phyloP scores from a whole-genome alignment of 2,888 invertebrate species.

The Nymphalis polychloros region DNA sequence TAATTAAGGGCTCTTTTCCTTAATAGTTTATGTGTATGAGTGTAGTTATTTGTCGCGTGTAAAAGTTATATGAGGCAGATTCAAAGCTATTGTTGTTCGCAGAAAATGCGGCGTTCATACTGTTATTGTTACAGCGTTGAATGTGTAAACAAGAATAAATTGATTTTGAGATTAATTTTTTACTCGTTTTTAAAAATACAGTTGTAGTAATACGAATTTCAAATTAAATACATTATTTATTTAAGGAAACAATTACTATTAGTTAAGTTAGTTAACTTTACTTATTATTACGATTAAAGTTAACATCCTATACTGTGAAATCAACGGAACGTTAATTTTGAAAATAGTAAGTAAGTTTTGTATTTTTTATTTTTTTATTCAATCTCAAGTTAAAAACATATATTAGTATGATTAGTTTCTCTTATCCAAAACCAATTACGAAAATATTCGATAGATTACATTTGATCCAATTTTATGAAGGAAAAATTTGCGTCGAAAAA shows the following conservation, averaged over 20 bases:
- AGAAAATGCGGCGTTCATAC: conserved; percentile 34
- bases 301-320: too few species aligned
- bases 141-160: conserved; percentile 29
- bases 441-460: conserved; percentile 16
- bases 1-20: conserved; percentile 1
- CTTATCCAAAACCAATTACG: neutral
- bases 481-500: conserved; percentile 32
- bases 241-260: too few species aligned
- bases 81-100: conserved; percentile 46
- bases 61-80: conserved; percentile 46
- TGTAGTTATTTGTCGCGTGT: conserved; percentile 43
- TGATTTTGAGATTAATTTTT: conserved; percentile 31
- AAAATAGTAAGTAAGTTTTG: too few species aligned
- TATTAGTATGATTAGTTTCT: neutral
- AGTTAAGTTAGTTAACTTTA: too few species aligned
- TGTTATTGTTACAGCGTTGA: conserved; percentile 29
- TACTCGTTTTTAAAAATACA: neutral
- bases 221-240: neutral
- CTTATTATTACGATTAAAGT: too few species aligned
- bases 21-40: conserved; percentile 11
- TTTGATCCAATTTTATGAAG: conserved; percentile 30
- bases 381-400: neutral
- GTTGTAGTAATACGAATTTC: neutral
- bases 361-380: too few species aligned
- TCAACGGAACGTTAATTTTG: too few species aligned